Percentiles rank a stretch among this genome's conserved stretches.
Evolutionary conservation across 2,113 vertebrate genomes (phyloP).

Genomic region (Galeopterus variegatus): DNA sequence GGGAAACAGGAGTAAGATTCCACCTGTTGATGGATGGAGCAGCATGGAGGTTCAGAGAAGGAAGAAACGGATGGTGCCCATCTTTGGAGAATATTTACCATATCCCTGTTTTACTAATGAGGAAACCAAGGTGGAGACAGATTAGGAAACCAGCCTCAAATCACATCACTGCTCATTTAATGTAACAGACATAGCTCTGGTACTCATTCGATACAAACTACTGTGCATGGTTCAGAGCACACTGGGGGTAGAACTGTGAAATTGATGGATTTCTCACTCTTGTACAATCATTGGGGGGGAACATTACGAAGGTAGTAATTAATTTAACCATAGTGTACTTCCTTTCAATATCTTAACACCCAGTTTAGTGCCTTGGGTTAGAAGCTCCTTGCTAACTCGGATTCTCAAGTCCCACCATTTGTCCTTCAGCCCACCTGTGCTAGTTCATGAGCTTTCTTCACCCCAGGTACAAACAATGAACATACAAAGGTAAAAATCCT

Average conservation of each 20-base stretch:
- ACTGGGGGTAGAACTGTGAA: not conserved
- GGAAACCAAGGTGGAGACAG: not conserved
- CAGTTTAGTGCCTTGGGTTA: not conserved
- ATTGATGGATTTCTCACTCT: not conserved
- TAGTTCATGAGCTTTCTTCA: not conserved
- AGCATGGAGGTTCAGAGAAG: not conserved
- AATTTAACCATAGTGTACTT: not conserved
- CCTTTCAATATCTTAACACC: not conserved
- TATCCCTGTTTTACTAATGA: not conserved
- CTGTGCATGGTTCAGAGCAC: not conserved
- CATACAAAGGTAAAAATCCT: not conserved
- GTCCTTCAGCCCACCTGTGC: not conserved
- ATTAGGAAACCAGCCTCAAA: not conserved
- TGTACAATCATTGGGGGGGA: not conserved
- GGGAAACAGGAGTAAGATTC: not conserved
- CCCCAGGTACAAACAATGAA: not conserved
- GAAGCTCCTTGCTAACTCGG: not conserved
- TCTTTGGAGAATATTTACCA: not conserved
- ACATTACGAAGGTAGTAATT: not conserved
- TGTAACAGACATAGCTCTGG: not conserved
- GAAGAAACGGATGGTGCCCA: not conserved
- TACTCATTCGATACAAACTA: not conserved
- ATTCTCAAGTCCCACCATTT: not conserved
- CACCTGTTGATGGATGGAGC: not conserved
- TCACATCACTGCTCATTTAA: too few species aligned